Evolutionary conservation across 2,797 vertebrate species (phyloP).

Genomic region (Myripristis murdjan): DNA sequence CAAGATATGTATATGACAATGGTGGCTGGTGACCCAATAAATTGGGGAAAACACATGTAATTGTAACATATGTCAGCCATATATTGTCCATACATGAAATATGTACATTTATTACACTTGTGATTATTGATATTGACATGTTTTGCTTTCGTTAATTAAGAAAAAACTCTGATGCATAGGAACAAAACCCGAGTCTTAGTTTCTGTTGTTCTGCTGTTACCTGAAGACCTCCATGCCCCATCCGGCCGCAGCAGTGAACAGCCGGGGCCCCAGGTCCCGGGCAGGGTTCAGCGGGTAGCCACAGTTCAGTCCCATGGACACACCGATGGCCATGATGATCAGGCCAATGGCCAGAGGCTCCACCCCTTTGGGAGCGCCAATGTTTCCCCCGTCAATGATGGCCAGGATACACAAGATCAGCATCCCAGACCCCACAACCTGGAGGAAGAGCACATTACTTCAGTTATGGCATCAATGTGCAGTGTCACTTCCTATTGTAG

Average conservation of each 20-base stretch:
- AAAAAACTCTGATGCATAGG: too few species aligned
- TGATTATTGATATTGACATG: too few species aligned
- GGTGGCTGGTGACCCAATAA: too few species aligned
- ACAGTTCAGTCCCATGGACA: constrained; percentile 94
- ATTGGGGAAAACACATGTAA: too few species aligned
- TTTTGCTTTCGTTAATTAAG: too few species aligned
- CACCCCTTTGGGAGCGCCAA: constrained; percentile 90
- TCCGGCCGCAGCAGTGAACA: constrained; percentile 94
- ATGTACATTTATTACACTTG: too few species aligned
- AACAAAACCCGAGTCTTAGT: not conserved
- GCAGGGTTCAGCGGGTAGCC: constrained; percentile 97
- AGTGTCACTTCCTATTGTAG: not conserved
- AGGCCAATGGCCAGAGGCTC: constrained; percentile 93
- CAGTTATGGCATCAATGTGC: not conserved
- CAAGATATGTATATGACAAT: too few species aligned
- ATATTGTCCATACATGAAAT: too few species aligned
- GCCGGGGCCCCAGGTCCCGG: constrained; percentile 93
- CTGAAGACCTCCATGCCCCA: constrained; percentile 98
- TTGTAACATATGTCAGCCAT: too few species aligned
- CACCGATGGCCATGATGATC: constrained; percentile 90
- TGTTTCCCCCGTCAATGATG: constrained; percentile 92
- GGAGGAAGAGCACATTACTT: constrained; percentile 26
- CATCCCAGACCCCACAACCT: constrained; percentile 93
- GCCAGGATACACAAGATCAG: constrained; percentile 93
- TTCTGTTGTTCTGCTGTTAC: constrained; percentile 76